phyloP scores from a whole-genome alignment of 2,888 invertebrate genomes.

The Aradus depressus region DNA sequence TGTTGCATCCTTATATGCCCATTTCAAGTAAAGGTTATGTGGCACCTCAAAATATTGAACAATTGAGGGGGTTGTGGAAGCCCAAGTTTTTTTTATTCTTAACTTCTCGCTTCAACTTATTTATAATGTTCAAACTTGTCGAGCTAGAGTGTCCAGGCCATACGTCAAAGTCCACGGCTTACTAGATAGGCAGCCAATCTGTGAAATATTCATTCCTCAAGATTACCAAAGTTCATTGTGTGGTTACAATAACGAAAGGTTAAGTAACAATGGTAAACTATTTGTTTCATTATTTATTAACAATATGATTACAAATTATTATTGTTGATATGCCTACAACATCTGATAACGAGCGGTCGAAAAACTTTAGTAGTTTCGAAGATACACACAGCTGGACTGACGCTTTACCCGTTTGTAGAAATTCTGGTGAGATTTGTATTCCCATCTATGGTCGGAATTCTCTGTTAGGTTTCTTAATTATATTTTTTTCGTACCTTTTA shows the following conservation, averaged over 20 bases:
- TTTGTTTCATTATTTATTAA: background rate
- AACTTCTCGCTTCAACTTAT: no score
- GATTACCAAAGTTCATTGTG: background rate
- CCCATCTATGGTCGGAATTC: background rate
- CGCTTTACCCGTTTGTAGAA: conserved; percentile 72
- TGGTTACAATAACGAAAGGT: background rate
- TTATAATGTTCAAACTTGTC: no score
- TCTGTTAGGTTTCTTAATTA: background rate
- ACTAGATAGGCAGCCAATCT: background rate
- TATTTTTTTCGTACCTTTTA: conserved; percentile 4
- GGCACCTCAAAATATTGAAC: no score
- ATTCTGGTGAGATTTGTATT: conserved; percentile 46
- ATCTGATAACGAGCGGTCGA: conserved; percentile 10
- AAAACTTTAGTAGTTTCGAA: conserved; percentile 29
- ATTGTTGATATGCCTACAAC: conserved; percentile 13
- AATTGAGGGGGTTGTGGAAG: no score
- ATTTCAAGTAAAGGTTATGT: no score
- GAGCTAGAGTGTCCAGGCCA: no score
- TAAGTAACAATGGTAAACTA: no score
- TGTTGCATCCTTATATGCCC: no score
- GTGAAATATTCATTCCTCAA: background rate
- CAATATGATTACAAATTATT: background rate
- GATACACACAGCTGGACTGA: conserved; percentile 62
- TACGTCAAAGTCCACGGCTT: no score
- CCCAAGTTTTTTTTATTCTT: no score